Conservation (phyloP, 2,797 vertebrate genomes). For the Phoxinus dragarum region DNA sequence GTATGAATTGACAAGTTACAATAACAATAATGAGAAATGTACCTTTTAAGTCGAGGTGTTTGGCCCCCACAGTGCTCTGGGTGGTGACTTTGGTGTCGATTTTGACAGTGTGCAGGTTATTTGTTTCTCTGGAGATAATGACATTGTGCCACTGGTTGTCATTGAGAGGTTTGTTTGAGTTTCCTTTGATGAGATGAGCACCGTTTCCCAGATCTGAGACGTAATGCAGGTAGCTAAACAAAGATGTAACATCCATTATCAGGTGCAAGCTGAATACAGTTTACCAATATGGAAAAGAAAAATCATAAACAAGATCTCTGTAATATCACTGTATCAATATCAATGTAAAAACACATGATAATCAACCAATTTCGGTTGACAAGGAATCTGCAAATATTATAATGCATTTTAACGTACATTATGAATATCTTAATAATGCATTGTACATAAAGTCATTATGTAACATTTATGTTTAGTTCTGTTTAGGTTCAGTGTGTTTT, state of each 20-base stretch:
- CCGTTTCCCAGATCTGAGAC: conserved; percentile 96
- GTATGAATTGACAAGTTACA: neutral
- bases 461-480: neutral
- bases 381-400: neutral
- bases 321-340: no score
- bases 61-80: conserved; percentile 93
- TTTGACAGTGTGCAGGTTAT: conserved; percentile 96
- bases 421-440: no score
- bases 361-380: neutral
- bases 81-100: conserved; percentile 97
- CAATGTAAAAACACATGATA: no score
- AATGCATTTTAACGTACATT: no score
- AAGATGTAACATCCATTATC: neutral
- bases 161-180: conserved; percentile 96
- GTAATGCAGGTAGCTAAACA: conserved; percentile 91
- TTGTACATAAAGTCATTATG: neutral
- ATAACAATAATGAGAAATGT: conserved; percentile 31
- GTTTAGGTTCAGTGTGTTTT: neutral
- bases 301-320: neutral
- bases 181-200: conserved; percentile 96
- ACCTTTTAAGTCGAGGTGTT: conserved; percentile 97
- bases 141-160: conserved; percentile 99
- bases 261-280: neutral
- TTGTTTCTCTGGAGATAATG: conserved; percentile 95
- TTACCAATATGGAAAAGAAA: neutral